Evolutionary conservation across 2,113 vertebrate species (phyloP).

Genomic region (Chunga burmeisteri): DNA sequence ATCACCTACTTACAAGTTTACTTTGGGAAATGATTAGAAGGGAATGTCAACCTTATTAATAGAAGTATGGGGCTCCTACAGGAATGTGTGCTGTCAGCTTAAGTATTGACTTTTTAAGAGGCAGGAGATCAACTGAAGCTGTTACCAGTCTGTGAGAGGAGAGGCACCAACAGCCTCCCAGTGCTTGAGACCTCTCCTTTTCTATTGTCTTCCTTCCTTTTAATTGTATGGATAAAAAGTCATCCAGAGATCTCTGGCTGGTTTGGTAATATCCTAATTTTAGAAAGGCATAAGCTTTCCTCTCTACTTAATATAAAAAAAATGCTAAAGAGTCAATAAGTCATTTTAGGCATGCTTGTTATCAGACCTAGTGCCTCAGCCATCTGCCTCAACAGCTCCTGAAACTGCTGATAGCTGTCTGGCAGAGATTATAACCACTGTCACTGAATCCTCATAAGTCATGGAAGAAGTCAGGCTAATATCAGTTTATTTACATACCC

Average conservation of each 20-base stretch:
- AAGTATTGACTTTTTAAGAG: background rate
- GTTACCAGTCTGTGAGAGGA: background rate
- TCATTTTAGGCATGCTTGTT: slow-evolving; percentile 15
- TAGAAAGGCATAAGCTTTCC: background rate
- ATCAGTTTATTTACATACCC: background rate
- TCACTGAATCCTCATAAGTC: background rate
- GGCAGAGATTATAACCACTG: slow-evolving; percentile 3
- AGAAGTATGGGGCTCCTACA: background rate
- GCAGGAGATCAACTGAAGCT: background rate
- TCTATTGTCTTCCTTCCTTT: background rate
- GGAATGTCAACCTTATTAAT: background rate
- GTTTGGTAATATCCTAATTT: background rate
- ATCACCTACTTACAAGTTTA: background rate
- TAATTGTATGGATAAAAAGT: background rate
- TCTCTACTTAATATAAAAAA: background rate
- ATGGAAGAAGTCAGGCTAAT: background rate
- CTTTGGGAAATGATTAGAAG: background rate
- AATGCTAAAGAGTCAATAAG: background rate
- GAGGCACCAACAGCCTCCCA: background rate
- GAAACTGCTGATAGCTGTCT: slow-evolving; percentile 17
- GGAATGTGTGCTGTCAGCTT: background rate
- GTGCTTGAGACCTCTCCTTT: background rate
- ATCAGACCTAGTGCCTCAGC: slow-evolving; percentile 21
- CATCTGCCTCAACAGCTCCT: slow-evolving; percentile 37
- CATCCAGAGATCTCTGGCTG: background rate